Percentiles rank a stretch among this genome's conserved stretches.
Evolutionary conservation across 1,140 invertebrate genomes (phyloP).

Genomic region (Armadillidium nasatum): DNA sequence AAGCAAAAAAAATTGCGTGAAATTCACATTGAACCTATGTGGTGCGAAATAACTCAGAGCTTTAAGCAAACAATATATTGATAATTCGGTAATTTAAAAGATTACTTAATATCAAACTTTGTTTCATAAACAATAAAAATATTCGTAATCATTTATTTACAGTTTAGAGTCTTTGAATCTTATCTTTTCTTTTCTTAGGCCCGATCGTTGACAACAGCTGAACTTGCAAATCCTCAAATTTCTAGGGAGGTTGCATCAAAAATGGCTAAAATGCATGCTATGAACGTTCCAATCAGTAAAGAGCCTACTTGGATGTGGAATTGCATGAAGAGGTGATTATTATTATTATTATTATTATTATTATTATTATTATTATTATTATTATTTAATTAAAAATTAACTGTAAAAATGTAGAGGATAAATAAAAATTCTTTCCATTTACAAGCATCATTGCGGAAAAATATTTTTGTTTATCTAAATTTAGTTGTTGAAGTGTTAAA

Average conservation of each 20-base stretch:
- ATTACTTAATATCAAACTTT: too few relatives aligned
- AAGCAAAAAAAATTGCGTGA: too few relatives aligned
- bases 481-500: background rate
- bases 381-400: constrained; percentile 16
- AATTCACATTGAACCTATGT: too few relatives aligned
- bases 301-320: constrained; percentile 91
- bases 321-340: constrained; percentile 58
- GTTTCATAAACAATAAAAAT: too few relatives aligned
- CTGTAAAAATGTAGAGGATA: too few relatives aligned
- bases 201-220: constrained; percentile 69
- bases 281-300: constrained; percentile 90
- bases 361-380: constrained; percentile 7
- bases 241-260: constrained; percentile 81
- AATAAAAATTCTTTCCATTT: too few relatives aligned
- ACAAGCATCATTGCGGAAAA: too few relatives aligned
- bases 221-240: constrained; percentile 69
- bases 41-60: too few relatives aligned
- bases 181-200: constrained; percentile 56
- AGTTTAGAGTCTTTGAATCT: background rate
- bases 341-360: constrained; percentile 11
- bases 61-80: too few relatives aligned
- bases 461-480: background rate
- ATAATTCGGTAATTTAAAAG: too few relatives aligned
- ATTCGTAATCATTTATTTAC: too few relatives aligned
- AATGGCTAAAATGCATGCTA: constrained; percentile 81